Percentiles rank a stretch among this genome's conserved stretches.
Conservation (phyloP, 1,140 invertebrate species). For the Plectrocnemia conspersa region DNA sequence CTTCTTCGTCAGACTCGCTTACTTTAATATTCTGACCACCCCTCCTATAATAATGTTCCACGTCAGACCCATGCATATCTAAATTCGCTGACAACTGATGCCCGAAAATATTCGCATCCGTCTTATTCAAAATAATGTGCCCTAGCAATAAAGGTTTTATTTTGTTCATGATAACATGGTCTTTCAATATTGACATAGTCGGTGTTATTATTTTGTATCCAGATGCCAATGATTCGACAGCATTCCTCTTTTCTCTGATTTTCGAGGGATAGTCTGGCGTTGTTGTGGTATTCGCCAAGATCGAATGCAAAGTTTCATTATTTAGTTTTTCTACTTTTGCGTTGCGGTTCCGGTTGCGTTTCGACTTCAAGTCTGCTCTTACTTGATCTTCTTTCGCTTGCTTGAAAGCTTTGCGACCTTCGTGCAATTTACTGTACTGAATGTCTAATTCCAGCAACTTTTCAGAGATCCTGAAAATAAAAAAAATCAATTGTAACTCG, state of each 20-base stretch:
- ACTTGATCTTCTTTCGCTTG: too few relatives aligned
- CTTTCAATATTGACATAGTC: conserved; percentile 28
- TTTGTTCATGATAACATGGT: conserved; percentile 28
- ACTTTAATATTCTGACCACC: too few relatives aligned
- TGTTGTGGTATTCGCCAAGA: neutral
- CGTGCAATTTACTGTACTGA: too few relatives aligned
- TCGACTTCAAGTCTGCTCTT: too few relatives aligned
- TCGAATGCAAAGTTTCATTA: neutral
- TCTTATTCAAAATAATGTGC: conserved; percentile 30
- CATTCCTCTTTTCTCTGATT: conserved; percentile 17
- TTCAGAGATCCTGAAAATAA: too few relatives aligned
- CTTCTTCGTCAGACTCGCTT: too few relatives aligned
- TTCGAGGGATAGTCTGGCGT: neutral
- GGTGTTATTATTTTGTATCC: conserved; percentile 32
- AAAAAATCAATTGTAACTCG: too few relatives aligned
- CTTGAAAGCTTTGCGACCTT: too few relatives aligned
- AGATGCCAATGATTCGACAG: conserved; percentile 14
- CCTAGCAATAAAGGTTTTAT: conserved; percentile 24
- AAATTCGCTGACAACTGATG: conserved; percentile 20
- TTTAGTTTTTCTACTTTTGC: neutral
- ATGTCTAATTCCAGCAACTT: too few relatives aligned
- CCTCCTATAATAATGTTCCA: too few relatives aligned
- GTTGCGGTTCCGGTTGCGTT: neutral
- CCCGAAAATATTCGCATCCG: conserved; percentile 24
- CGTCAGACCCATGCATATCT: too few relatives aligned